Base-by-base conservation (phyloP, 2,888 invertebrate species). In the Hemithea aestivaria region DNA sequence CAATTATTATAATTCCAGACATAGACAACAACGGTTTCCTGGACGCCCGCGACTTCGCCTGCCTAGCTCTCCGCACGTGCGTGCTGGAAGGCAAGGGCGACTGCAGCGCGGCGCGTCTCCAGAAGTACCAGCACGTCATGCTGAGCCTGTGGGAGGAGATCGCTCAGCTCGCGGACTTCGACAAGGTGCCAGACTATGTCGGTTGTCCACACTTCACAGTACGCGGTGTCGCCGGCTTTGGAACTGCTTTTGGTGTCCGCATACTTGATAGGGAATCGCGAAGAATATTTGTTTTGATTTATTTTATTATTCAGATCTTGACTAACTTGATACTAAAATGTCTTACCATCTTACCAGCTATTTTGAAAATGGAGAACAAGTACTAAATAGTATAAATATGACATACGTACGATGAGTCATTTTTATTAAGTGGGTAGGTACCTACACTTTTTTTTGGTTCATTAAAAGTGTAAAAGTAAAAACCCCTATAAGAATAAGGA, bases 101-200 rank as follows among this genome's bases (percentile, higher is more conserved):
- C 65, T 94, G 94, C 78, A 93, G 91, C 66, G 74, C 90, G 35
- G 88, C 89, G 2, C 89, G 91, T 10, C 89, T 94, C 41, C 91
- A 92, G 63, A 94, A 94, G 73, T 94, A 94, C 80, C 91, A 93
- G 72, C 93, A 94, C 72, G 90, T 95, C 51, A 95, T 95, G 95
- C 81, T 91, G 35, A 93, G 93, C 57, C 88, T 95, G 10, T 95
- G 95, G 95, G 93, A 94, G 62, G 95, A 95, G 87, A 93, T 95
- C 53, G 91, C 95, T 0, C 93, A 94, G 62, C 84, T 95, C 51
- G 95, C 95, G 21, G 95, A 95, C 85, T 94, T 94, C 77, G 93
- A 95, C 77, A 95, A 94, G 92, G 95, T 93, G 63, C 85, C 85
- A 55, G 85, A 87, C 70, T 87, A 87, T 85, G 87, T 87, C 87